Conservation (phyloP, 2,888 invertebrate species). For the Salpingus planirostris region DNA sequence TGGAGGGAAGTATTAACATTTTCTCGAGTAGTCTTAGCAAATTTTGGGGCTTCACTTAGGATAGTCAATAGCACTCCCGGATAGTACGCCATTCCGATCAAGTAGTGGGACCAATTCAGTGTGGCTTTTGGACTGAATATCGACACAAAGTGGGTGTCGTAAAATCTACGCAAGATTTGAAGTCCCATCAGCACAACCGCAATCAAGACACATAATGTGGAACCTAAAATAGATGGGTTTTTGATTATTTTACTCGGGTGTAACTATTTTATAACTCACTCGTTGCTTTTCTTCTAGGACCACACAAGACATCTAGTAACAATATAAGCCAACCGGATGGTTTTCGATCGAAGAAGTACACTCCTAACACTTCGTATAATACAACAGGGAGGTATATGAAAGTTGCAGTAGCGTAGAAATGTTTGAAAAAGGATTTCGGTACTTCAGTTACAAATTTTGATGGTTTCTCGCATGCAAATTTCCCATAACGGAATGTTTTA, state of each 20-base stretch:
- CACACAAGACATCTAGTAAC: slow-evolving; percentile 43
- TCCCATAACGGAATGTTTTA: slow-evolving; percentile 65
- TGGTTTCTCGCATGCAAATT: slow-evolving; percentile 52
- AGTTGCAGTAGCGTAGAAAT: slow-evolving; percentile 69
- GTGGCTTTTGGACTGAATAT: slow-evolving; percentile 67
- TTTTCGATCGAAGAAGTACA: slow-evolving; percentile 43
- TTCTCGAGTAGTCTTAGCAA: slow-evolving; percentile 44
- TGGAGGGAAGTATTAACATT: too few species aligned
- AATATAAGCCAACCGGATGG: slow-evolving; percentile 45
- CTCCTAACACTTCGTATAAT: slow-evolving; percentile 43
- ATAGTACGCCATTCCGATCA: slow-evolving; percentile 71
- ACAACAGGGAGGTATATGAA: slow-evolving; percentile 44
- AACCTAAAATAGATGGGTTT: slow-evolving; percentile 22
- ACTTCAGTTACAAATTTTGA: slow-evolving; percentile 49
- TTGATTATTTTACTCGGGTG: slow-evolving; percentile 2
- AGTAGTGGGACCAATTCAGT: slow-evolving; percentile 73
- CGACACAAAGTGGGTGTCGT: slow-evolving; percentile 72
- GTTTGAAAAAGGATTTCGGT: slow-evolving; percentile 72
- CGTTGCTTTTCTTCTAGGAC: slow-evolving; percentile 38
- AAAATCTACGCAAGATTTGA: slow-evolving; percentile 66
- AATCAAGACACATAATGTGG: too few species aligned
- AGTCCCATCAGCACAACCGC: slow-evolving; percentile 54
- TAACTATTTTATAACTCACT: slow-evolving; percentile 41
- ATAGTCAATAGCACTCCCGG: slow-evolving; percentile 57
- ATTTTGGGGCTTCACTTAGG: slow-evolving; percentile 61